These are phyloP conservation scores for Tigriopus californicus DNA, from an alignment of 2,888 invertebrate genomes.

Conservation along the genomic window DNA sequence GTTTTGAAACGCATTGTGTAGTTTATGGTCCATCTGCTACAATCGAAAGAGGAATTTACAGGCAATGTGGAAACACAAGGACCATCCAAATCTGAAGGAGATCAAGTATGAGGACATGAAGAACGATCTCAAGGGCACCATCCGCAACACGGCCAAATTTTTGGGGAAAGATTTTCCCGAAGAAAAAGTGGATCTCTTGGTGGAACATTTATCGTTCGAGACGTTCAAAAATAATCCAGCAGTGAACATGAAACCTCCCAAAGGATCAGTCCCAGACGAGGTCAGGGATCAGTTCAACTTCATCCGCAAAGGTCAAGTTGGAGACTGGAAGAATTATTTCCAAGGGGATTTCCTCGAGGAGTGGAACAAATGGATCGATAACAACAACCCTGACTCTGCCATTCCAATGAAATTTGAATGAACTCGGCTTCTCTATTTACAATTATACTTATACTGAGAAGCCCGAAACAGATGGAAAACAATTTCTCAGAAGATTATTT, in stretches of 20 bases:
- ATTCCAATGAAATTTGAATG: not conserved
- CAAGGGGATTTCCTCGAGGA: not conserved
- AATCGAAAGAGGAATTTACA: no score
- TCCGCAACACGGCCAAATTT: not conserved
- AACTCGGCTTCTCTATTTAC: no score
- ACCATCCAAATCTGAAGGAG: not conserved
- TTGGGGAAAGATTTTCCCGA: not conserved
- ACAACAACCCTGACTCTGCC: not conserved
- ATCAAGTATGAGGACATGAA: conserved; percentile 2
- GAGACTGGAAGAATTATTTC: conserved; percentile 8
- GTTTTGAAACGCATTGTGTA: not conserved
- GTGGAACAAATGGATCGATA: conserved; percentile 2
- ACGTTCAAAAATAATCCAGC: not conserved
- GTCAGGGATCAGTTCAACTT: not conserved
- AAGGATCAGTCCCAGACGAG: not conserved
- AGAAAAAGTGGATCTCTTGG: not conserved
- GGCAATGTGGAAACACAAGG: not conserved
- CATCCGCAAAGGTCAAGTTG: conserved; percentile 8
- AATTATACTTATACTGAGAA: no score
- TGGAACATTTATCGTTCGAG: not conserved
- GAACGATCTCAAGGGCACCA: not conserved
- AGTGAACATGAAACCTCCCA: conserved; percentile 2
- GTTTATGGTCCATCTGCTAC: not conserved
- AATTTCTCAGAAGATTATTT: no score
- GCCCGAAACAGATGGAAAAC: no score